phyloP scores from a whole-genome alignment of 2,797 vertebrate species.

The Chelmon rostratus region DNA sequence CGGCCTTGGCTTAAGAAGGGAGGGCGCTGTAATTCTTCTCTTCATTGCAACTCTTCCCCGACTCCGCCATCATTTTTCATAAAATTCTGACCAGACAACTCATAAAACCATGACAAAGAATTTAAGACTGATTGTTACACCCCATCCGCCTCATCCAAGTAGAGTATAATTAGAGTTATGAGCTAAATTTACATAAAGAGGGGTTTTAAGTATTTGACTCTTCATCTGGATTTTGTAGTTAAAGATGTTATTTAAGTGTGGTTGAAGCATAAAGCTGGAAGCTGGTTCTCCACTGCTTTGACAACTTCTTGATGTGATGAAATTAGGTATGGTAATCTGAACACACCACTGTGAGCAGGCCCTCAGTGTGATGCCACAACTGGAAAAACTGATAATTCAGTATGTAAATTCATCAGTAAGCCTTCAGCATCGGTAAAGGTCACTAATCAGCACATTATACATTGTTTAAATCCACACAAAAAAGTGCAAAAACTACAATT shows the following conservation, averaged over 20 bases:
- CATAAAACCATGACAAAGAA: background rate
- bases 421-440: background rate
- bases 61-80: background rate
- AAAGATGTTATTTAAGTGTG: background rate
- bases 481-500: background rate
- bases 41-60: conserved; percentile 33
- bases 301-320: conserved; percentile 26
- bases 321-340: conserved; percentile 10
- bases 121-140: too few relatives aligned
- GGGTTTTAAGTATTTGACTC: background rate
- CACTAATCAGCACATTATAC: background rate
- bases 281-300: background rate
- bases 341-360: conserved; percentile 3
- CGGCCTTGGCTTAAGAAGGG: conserved; percentile 44
- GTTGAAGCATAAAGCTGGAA: background rate
- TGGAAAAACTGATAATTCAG: background rate
- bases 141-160: too few relatives aligned
- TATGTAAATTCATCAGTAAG: background rate
- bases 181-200: background rate
- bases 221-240: too few relatives aligned
- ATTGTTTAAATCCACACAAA: background rate
- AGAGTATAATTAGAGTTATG: background rate
- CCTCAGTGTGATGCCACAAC: background rate
- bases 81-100: background rate
- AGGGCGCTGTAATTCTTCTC: conserved; percentile 25